Evolutionary conservation across 2,888 invertebrate genomes (phyloP).

Genomic region (Noctua comes): DNA sequence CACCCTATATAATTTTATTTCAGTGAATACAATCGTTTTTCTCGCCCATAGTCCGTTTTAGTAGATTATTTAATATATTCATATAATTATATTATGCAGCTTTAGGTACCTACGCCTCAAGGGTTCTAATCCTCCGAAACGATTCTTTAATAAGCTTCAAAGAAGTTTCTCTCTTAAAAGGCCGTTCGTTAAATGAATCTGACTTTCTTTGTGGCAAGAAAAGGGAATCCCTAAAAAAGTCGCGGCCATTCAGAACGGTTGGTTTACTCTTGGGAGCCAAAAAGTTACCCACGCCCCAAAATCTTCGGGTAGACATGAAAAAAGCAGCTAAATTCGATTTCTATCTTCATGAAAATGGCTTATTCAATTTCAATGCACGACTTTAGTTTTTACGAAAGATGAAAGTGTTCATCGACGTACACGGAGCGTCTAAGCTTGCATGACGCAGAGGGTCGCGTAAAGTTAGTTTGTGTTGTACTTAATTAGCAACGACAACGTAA

Average conservation of each 20-base stretch:
- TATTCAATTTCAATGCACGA: slow-evolving; percentile 59
- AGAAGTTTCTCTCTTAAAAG: slow-evolving; percentile 83
- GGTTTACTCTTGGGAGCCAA: slow-evolving; percentile 81
- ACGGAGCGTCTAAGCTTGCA: slow-evolving; percentile 26
- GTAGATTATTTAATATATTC: slow-evolving; percentile 34
- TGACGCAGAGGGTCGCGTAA: slow-evolving; percentile 22
- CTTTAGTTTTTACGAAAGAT: slow-evolving; percentile 30
- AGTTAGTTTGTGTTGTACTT: slow-evolving; percentile 48
- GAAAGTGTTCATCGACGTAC: slow-evolving; percentile 37
- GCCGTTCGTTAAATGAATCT: slow-evolving; percentile 84
- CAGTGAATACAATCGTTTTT: slow-evolving; percentile 13
- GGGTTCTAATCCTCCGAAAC: slow-evolving; percentile 78
- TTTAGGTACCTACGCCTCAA: slow-evolving; percentile 67
- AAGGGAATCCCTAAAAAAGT: slow-evolving; percentile 82
- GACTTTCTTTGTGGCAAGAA: slow-evolving; percentile 84
- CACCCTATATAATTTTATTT: neutral
- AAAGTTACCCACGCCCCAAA: slow-evolving; percentile 79
- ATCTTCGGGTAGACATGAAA: slow-evolving; percentile 75
- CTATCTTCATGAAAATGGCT: slow-evolving; percentile 62
- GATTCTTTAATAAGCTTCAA: slow-evolving; percentile 85
- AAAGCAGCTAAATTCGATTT: slow-evolving; percentile 78
- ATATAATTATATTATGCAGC: slow-evolving; percentile 69
- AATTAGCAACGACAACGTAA: slow-evolving; percentile 43
- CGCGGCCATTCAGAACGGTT: slow-evolving; percentile 82
- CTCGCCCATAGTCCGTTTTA: neutral